phyloP scores from a whole-genome alignment of 2,797 vertebrate species.

The Naso thynnoides region DNA sequence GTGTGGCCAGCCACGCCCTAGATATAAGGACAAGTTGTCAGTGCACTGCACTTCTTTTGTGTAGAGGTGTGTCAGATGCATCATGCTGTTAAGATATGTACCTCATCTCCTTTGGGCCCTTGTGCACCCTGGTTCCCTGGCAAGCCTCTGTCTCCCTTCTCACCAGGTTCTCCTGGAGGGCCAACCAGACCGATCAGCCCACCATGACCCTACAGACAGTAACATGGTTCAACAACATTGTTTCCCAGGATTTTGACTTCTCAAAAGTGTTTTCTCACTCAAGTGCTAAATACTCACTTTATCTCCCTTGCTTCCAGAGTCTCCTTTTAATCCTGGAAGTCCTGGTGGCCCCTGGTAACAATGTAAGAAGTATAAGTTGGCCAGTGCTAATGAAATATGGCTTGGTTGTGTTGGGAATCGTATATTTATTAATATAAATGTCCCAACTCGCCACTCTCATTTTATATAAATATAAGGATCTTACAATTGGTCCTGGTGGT shows the following conservation, averaged over 20 bases:
- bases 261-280: neutral
- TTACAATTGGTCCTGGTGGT: constrained; percentile 92
- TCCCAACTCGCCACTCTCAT: neutral
- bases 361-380: constrained; percentile 27
- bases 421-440: neutral
- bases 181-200: constrained; percentile 93
- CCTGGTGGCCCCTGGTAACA: constrained; percentile 89
- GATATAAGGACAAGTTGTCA: constrained; percentile 42
- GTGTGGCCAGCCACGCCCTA: constrained; percentile 84
- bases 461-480: constrained; percentile 39
- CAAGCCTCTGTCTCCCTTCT: constrained; percentile 93
- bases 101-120: constrained; percentile 90
- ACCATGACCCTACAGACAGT: constrained; percentile 88
- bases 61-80: neutral
- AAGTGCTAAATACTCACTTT: constrained; percentile 85
- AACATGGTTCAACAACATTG: constrained; percentile 24
- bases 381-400: constrained; percentile 6
- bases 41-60: constrained; percentile 4
- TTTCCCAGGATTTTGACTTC: constrained; percentile 16
- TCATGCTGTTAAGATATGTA: constrained; percentile 63
- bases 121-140: constrained; percentile 88
- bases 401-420: constrained; percentile 1
- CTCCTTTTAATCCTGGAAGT: constrained; percentile 92
- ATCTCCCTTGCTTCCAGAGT: constrained; percentile 90
- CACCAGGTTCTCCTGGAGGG: constrained; percentile 91